These are phyloP conservation scores for Cygnus atratus DNA, from an alignment of 2,113 vertebrate genomes.

Conservation along the genomic window DNA sequence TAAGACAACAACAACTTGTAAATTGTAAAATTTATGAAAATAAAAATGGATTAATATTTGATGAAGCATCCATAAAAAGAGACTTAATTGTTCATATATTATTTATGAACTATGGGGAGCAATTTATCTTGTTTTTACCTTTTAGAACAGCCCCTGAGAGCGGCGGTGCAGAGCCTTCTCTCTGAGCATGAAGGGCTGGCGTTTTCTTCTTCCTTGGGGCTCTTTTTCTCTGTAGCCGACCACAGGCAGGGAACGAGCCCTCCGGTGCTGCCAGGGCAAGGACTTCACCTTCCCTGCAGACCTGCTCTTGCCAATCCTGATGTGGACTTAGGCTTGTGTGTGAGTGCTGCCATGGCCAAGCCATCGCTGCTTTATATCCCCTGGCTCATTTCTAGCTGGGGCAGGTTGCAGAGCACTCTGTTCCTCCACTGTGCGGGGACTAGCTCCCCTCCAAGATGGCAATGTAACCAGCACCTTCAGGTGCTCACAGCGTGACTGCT, in stretches of 20 bases:
- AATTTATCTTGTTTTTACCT: conserved; percentile 51
- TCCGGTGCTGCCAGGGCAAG: background rate
- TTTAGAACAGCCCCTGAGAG: background rate
- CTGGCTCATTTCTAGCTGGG: background rate
- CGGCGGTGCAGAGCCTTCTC: background rate
- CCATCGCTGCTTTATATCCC: background rate
- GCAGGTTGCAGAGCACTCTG: background rate
- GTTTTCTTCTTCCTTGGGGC: background rate
- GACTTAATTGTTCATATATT: conserved; percentile 64
- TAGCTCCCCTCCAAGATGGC: background rate
- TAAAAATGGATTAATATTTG: conserved; percentile 71
- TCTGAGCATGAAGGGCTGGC: rapidly evolving
- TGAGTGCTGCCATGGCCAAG: background rate
- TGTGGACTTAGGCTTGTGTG: background rate
- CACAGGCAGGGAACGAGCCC: rapidly evolving
- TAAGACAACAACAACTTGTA: conserved; percentile 69
- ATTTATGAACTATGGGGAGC: conserved; percentile 50
- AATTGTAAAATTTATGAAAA: conserved; percentile 78
- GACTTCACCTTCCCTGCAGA: background rate
- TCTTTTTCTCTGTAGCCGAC: rapidly evolving
- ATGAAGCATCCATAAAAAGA: conserved; percentile 59
- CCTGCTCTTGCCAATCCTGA: background rate
- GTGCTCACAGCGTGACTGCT: background rate
- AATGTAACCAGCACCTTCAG: background rate
- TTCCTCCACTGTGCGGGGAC: background rate